Evolutionary conservation across 2,797 vertebrate genomes (phyloP).

Genomic region (Parauchenoglanis punctatus): DNA sequence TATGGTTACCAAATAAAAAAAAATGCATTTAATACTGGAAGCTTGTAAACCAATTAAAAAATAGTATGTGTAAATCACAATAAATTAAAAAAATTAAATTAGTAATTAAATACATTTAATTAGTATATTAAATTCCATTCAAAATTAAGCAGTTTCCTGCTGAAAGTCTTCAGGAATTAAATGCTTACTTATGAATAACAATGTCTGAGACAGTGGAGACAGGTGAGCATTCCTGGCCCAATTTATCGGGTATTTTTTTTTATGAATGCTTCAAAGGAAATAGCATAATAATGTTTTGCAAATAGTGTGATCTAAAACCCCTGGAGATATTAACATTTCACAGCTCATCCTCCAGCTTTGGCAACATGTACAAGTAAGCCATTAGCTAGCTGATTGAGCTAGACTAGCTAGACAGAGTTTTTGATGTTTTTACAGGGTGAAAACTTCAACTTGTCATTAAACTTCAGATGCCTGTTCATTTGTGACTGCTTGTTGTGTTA

Average conservation of each 20-base stretch:
- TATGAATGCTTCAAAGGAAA: background rate
- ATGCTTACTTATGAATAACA: background rate
- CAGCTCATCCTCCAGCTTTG: background rate
- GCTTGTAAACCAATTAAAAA: no score
- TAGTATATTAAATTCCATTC: background rate
- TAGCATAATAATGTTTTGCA: background rate
- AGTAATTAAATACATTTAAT: background rate
- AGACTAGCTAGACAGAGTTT: background rate
- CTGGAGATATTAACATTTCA: background rate
- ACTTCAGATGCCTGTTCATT: background rate
- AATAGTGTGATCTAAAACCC: background rate
- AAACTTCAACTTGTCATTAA: background rate
- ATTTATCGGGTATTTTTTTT: background rate
- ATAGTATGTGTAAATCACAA: background rate
- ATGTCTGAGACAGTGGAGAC: background rate
- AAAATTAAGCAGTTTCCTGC: background rate
- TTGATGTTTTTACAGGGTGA: background rate
- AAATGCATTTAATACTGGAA: background rate
- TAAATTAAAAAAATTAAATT: no score
- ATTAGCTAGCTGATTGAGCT: background rate
- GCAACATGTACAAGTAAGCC: background rate
- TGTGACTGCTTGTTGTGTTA: background rate
- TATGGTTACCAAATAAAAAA: no score
- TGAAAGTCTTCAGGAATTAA: background rate
- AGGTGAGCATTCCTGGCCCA: background rate